phyloP scores from a whole-genome alignment of 2,888 invertebrate genomes.

The Carterocephalus palaemon region DNA sequence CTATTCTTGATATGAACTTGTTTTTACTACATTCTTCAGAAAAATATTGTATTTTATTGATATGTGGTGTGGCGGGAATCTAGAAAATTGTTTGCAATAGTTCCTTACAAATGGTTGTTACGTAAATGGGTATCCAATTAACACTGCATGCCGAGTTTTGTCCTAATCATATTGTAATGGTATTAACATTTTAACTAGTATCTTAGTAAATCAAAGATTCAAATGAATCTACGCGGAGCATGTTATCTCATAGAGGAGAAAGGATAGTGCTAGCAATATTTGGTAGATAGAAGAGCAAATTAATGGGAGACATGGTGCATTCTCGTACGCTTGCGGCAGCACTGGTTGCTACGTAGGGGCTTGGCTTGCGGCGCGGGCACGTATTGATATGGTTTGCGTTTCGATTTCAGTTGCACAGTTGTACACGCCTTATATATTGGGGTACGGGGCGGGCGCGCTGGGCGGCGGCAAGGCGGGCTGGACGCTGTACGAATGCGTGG shows the following conservation, averaged over 20 bases:
- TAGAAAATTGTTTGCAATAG: neutral
- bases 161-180: neutral
- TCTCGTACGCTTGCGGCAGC: constrained; percentile 68
- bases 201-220: constrained; percentile 14
- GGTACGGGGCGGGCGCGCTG: constrained; percentile 70
- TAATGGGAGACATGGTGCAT: constrained; percentile 80
- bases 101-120: neutral
- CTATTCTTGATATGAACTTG: constrained; percentile 68
- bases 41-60: too few relatives aligned
- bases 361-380: constrained; percentile 70
- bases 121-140: constrained; percentile 22
- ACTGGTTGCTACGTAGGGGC: constrained; percentile 48
- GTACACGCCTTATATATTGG: constrained; percentile 78
- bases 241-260: constrained; percentile 28
- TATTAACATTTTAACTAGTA: neutral
- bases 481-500: constrained; percentile 81
- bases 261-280: constrained; percentile 40
- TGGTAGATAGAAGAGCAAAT: constrained; percentile 52
- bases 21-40: constrained; percentile 45
- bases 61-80: constrained; percentile 11
- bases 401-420: constrained; percentile 78
- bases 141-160: constrained; percentile 23
- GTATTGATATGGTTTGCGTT: constrained; percentile 75
- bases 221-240: constrained; percentile 27
- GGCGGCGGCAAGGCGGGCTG: constrained; percentile 68